Evolutionary conservation across 2,888 invertebrate species (phyloP).

Genomic region (Allygus modestus): DNA sequence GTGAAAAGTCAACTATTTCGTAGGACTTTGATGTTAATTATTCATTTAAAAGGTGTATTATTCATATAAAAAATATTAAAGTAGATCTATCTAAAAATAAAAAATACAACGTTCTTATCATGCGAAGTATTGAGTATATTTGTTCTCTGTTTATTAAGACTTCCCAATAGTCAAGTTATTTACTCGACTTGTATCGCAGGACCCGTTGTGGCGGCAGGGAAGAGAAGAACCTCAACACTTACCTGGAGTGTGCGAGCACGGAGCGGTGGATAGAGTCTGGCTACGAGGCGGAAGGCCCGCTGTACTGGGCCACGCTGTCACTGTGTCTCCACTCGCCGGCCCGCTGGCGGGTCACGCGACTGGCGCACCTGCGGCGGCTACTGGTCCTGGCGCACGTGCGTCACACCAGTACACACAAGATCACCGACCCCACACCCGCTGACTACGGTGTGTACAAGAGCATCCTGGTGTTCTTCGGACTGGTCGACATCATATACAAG

Average conservation of each 20-base stretch:
- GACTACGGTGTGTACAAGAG: slow-evolving; percentile 89
- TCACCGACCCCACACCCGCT: slow-evolving; percentile 77
- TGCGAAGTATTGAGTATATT: too few relatives aligned
- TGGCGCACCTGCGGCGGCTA: slow-evolving; percentile 86
- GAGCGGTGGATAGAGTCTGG: slow-evolving; percentile 87
- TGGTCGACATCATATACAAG: slow-evolving; percentile 90
- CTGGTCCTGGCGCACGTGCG: slow-evolving; percentile 88
- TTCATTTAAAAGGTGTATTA: too few relatives aligned
- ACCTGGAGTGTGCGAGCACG: slow-evolving; percentile 81
- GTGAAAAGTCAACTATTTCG: too few relatives aligned
- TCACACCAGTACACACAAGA: slow-evolving; percentile 77
- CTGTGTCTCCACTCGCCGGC: slow-evolving; percentile 86
- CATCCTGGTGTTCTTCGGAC: slow-evolving; percentile 89
- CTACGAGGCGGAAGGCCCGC: slow-evolving; percentile 94
- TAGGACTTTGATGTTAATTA: too few relatives aligned
- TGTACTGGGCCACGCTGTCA: slow-evolving; percentile 91
- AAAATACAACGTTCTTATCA: too few relatives aligned
- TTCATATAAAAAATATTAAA: too few relatives aligned
- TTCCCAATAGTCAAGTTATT: too few relatives aligned
- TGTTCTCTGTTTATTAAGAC: too few relatives aligned
- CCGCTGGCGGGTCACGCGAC: slow-evolving; percentile 85
- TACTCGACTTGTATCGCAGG: too few relatives aligned
- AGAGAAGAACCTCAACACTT: slow-evolving; percentile 85
- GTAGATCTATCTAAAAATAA: too few relatives aligned
- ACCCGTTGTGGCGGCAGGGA: slow-evolving; percentile 87